These are phyloP conservation scores for Procambarus virginalis DNA, from an alignment of 1,140 invertebrate genomes.

Conservation along the genomic window DNA sequence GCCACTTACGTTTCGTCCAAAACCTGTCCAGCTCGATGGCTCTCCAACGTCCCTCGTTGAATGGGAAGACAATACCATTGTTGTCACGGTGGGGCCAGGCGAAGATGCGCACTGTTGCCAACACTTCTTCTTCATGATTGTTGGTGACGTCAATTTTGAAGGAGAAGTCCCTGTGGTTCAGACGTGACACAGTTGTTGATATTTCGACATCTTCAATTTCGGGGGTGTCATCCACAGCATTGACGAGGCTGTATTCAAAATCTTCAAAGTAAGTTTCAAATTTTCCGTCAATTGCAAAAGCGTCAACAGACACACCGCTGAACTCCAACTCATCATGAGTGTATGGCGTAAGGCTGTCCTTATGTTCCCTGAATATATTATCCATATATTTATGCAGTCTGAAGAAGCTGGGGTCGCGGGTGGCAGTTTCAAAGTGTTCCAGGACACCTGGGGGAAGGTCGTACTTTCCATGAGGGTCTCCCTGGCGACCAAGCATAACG, in stretches of 20 bases:
- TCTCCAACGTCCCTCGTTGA: conserved; percentile 30
- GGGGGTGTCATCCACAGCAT: conserved; percentile 35
- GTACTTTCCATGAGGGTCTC: conserved; percentile 41
- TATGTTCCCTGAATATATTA: conserved; percentile 44
- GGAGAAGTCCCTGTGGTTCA: conserved; percentile 27
- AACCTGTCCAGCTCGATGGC: conserved; percentile 34
- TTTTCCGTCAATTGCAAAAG: conserved; percentile 5
- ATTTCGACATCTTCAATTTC: conserved; percentile 19
- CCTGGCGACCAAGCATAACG: conserved; percentile 30
- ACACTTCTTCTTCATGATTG: conserved; percentile 24
- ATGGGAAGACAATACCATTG: conserved; percentile 1
- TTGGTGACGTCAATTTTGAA: conserved; percentile 16
- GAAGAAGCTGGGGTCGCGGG: conserved; percentile 28
- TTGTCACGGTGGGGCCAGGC: conserved; percentile 25
- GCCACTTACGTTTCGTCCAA: conserved; percentile 36
- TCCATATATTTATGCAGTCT: conserved; percentile 40
- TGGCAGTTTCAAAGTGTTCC: conserved; percentile 43
- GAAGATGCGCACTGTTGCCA: conserved; percentile 9
- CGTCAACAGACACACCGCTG: not conserved
- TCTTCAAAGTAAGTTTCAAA: conserved; percentile 50
- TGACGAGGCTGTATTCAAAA: conserved; percentile 40
- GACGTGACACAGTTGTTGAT: not conserved
- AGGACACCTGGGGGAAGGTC: conserved; percentile 27
- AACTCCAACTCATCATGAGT: conserved; percentile 26
- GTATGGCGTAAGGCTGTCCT: conserved; percentile 34